These are phyloP conservation scores for Chloroclystis v-ata DNA, from an alignment of 2,888 invertebrate species.

Conservation along the genomic window DNA sequence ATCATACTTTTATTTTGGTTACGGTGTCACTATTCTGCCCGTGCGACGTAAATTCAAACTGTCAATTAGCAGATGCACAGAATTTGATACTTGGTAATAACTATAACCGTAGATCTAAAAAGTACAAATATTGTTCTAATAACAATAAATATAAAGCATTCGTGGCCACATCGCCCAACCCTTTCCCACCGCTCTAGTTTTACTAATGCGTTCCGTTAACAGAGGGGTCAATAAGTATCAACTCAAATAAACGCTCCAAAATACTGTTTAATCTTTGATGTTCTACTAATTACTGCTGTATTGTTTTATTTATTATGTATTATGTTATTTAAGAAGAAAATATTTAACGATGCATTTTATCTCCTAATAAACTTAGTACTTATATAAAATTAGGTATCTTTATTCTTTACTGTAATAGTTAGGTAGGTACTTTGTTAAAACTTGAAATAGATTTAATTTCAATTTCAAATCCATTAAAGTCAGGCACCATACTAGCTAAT, in stretches of 20 bases:
- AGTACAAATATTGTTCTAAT: conserved; percentile 76
- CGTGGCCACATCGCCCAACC: conserved; percentile 54
- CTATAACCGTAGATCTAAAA: conserved; percentile 69
- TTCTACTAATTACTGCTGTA: conserved; percentile 58
- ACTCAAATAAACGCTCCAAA: conserved; percentile 63
- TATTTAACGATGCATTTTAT: too few relatives aligned
- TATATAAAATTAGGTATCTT: too few relatives aligned
- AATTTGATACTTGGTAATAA: conserved; percentile 54
- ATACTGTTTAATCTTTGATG: conserved; percentile 53
- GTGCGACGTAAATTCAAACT: conserved; percentile 1
- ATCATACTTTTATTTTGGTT: neutral
- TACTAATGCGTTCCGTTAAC: conserved; percentile 68
- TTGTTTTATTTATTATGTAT: conserved; percentile 24
- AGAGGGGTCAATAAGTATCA: conserved; percentile 62
- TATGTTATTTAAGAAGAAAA: too few relatives aligned
- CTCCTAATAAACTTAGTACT: too few relatives aligned
- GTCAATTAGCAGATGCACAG: conserved; percentile 34
- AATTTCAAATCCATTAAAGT: too few relatives aligned
- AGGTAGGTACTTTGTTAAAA: too few relatives aligned
- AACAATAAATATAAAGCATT: conserved; percentile 74
- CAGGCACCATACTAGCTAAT: too few relatives aligned
- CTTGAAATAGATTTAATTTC: too few relatives aligned
- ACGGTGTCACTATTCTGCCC: neutral
- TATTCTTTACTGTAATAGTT: too few relatives aligned
- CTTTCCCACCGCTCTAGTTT: conserved; percentile 78